These are phyloP conservation scores for Drosophila siamana DNA, from an alignment of 2,888 invertebrate species.

Conservation along the genomic window DNA sequence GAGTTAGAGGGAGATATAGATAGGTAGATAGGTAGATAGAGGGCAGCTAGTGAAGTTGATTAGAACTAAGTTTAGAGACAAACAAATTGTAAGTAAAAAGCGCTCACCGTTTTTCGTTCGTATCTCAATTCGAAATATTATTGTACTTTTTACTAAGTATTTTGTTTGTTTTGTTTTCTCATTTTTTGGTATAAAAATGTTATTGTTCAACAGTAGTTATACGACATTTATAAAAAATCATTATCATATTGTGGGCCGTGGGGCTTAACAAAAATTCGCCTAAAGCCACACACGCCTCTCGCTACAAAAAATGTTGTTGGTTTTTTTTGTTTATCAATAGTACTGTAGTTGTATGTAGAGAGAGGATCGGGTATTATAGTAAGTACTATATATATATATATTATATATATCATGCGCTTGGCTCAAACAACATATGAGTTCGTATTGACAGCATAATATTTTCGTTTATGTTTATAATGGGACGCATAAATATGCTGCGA, in stretches of 20 bases:
- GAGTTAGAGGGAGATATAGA: not conserved
- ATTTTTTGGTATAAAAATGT: constrained; percentile 59
- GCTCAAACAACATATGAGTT: constrained; percentile 80
- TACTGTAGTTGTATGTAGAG: constrained; percentile 2
- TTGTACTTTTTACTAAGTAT: constrained; percentile 57
- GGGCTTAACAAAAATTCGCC: constrained; percentile 64
- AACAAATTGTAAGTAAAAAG: constrained; percentile 34
- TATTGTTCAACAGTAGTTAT: constrained; percentile 52
- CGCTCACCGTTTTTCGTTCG: constrained; percentile 67
- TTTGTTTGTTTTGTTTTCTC: constrained; percentile 27
- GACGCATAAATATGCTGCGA: constrained; percentile 83
- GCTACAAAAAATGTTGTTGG: constrained; percentile 53
- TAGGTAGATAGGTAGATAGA: constrained; percentile 6
- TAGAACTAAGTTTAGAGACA: constrained; percentile 19
- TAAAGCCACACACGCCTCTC: constrained; percentile 50
- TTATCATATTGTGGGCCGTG: constrained; percentile 52
- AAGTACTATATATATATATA: not conserved
- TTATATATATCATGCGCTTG: constrained; percentile 48
- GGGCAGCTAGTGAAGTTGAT: constrained; percentile 45
- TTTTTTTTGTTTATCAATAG: not conserved
- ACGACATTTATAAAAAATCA: constrained; percentile 58
- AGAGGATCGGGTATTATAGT: constrained; percentile 11
- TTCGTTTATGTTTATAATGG: constrained; percentile 81
- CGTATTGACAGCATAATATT: constrained; percentile 83
- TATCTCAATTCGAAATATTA: constrained; percentile 54